These are phyloP conservation scores for Elachura formosa DNA, from an alignment of 2,113 vertebrate species.

Conservation along the genomic window DNA sequence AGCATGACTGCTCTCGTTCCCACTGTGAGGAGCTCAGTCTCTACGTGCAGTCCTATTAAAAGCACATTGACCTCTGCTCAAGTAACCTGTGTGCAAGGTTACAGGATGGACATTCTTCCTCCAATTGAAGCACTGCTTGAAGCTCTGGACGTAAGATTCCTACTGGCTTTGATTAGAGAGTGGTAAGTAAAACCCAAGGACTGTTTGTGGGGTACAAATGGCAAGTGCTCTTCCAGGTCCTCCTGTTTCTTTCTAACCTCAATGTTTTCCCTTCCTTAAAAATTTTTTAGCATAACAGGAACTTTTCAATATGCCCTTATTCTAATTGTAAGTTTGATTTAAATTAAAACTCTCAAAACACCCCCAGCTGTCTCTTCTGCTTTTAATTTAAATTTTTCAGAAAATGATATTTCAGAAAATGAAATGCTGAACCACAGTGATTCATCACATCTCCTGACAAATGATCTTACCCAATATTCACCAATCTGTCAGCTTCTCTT, in stretches of 20 bases:
- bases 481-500: neutral
- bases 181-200: neutral
- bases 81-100: neutral
- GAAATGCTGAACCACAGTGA: neutral
- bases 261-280: neutral
- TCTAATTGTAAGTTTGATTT: neutral
- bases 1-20: neutral
- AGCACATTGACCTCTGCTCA: neutral
- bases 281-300: neutral
- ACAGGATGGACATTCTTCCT: neutral
- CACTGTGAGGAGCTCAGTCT: neutral
- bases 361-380: neutral
- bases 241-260: neutral
- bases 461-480: neutral
- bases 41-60: neutral
- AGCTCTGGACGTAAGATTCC: neutral
- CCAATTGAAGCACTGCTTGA: neutral
- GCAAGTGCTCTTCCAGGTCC: neutral
- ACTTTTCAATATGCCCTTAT: neutral
- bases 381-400: neutral
- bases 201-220: neutral
- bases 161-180: neutral
- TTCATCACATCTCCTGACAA: slow-evolving; percentile 5
- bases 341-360: slow-evolving; percentile 13
- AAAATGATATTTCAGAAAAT: slow-evolving; percentile 19